Base-by-base conservation (phyloP, 2,888 invertebrate species). In the Meteorus cinctellus region DNA sequence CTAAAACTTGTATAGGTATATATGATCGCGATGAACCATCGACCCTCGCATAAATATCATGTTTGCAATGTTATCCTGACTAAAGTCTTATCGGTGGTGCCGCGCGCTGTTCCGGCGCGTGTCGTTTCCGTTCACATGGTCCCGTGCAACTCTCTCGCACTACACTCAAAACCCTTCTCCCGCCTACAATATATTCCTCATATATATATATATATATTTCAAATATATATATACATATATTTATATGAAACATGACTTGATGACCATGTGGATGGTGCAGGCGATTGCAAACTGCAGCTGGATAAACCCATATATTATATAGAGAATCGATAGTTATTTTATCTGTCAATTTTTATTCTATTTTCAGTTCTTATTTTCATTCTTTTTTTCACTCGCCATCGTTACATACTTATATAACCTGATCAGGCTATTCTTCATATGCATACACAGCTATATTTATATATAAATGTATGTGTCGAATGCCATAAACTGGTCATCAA, bases 51-150 rank as follows among this genome's bases (percentile, higher is more conserved):
- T 79, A 78, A 78, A 75, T 74, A 66, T 79, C 76, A 55, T 75
- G 75, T 76, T 76, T 74, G 71, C 72, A 67, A 68, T 75, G 71
- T 63, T 78, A 73, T 71, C 75, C 71, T 77, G 66, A 72, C 55
- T 55, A 75, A 73, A 36, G 34, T 67, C 63, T 70, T 77, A 62
- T 76, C 63, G 69, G 31, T 16, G 48, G 67, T 55, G 19, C 55
- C 10, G 55, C 45, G 75, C 72, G 73, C 62, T 77, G 76, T 77
- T 78, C 69, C 78, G 77, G 75, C 77, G 77, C 76, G 79, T 78
- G 81, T 79, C 78, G 67, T 81, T 78, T 79, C 77, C 80, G 74
- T 78, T 77, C 77, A 76, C 76, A 80, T 77, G 74, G 71, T 60
- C 73, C 66, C 41, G 19, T 41, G 16, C 48, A 36, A 14, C 14